Evolutionary conservation across 2,113 vertebrate genomes (phyloP).

Genomic region (Rhineura floridana): DNA sequence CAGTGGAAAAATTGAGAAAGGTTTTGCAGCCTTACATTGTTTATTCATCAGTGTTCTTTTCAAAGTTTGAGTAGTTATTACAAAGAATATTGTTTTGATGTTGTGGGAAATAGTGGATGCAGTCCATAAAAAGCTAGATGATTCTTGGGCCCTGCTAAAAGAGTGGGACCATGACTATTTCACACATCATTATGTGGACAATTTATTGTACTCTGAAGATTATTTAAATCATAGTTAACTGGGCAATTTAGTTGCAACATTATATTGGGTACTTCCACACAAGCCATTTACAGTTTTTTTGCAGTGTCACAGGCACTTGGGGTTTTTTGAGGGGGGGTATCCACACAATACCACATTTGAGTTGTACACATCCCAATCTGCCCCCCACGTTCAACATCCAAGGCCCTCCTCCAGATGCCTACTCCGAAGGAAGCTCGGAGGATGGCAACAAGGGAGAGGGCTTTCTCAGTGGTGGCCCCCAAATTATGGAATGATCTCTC

Average conservation of each 20-base stretch:
- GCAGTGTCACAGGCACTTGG: too few relatives aligned
- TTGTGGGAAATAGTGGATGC: not conserved
- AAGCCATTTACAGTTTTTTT: too few relatives aligned
- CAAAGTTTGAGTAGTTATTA: slow-evolving; percentile 28
- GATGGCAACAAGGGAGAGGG: too few relatives aligned
- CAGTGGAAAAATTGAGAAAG: not conserved
- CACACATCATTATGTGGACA: not conserved
- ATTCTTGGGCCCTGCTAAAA: not conserved
- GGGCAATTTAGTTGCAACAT: not conserved
- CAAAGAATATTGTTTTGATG: not conserved
- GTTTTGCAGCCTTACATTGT: slow-evolving; percentile 1
- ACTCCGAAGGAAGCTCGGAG: too few relatives aligned
- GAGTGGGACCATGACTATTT: too few relatives aligned
- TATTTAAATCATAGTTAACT: not conserved
- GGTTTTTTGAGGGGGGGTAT: too few relatives aligned
- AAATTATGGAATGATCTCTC: too few relatives aligned
- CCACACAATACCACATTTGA: too few relatives aligned
- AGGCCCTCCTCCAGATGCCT: too few relatives aligned
- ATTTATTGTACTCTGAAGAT: not conserved
- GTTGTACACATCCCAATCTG: too few relatives aligned
- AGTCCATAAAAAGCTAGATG: not conserved
- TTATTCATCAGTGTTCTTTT: slow-evolving; percentile 40
- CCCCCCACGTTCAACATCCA: too few relatives aligned
- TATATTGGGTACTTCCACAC: not conserved
- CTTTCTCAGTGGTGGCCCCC: too few relatives aligned